Evolutionary conservation across 2,888 invertebrate species (phyloP).

Genomic region (Trissolcus japonicus): DNA sequence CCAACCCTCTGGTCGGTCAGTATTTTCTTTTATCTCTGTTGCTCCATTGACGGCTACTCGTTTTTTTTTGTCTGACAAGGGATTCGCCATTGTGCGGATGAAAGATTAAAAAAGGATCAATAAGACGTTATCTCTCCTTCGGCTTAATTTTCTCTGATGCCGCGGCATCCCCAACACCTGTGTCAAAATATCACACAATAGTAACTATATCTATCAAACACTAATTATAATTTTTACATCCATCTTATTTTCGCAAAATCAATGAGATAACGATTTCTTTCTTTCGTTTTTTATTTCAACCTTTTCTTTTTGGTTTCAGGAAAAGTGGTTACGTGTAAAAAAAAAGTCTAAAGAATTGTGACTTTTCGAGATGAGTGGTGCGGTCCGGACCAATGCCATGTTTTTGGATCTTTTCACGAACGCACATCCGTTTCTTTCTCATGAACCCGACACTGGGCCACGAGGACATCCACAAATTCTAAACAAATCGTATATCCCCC

Average conservation of each 20-base stretch:
- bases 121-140: not conserved
- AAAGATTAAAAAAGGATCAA: constrained; percentile 1
- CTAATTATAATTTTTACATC: too few relatives aligned
- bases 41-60: not conserved
- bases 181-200: not conserved
- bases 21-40: constrained; percentile 3
- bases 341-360: constrained; percentile 29
- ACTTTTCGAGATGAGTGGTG: constrained; percentile 44
- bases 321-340: not conserved
- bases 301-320: too few relatives aligned
- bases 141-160: not conserved
- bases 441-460: constrained; percentile 24
- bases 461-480: constrained; percentile 40
- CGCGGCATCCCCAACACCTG: not conserved
- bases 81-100: not conserved
- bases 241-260: too few relatives aligned
- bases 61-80: constrained; percentile 2
- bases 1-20: not conserved
- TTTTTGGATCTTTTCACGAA: constrained; percentile 32
- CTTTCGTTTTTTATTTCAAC: not conserved
- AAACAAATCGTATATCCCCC: constrained; percentile 42
- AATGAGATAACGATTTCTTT: too few relatives aligned
- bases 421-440: constrained; percentile 49
- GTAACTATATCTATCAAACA: too few relatives aligned
- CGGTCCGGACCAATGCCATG: constrained; percentile 28